A percentile compares a stretch with the other conserved stretches of the same genome.
phyloP scores from a whole-genome alignment of 2,888 invertebrate species.

The Drosophila nr. perissopoda region DNA sequence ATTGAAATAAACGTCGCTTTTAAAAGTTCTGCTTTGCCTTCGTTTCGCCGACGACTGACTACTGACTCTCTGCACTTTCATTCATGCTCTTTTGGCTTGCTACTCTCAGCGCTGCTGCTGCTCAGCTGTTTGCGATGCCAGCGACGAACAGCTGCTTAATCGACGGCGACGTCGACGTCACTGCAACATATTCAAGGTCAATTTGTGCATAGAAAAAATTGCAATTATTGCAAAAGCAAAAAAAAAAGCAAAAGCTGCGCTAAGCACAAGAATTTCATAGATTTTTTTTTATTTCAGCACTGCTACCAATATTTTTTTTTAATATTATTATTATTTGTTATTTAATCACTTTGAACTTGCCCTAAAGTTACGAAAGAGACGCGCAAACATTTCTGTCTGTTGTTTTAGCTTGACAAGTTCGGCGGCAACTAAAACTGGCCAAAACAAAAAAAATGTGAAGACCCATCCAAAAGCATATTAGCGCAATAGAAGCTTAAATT shows the following conservation, averaged over 20 bases:
- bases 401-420: constrained; percentile 54
- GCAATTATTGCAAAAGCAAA: constrained; percentile 13
- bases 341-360: constrained; percentile 64
- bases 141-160: constrained; percentile 46
- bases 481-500: constrained; percentile 49
- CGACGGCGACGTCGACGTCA: constrained; percentile 16
- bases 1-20: constrained; percentile 20
- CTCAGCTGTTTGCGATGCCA: constrained; percentile 34
- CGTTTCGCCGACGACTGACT: constrained; percentile 35
- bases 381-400: constrained; percentile 71
- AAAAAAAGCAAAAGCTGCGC: constrained; percentile 35
- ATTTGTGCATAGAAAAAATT: constrained; percentile 7
- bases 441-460: constrained; percentile 49
- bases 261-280: neutral
- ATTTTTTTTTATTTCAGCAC: neutral
- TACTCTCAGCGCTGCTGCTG: constrained; percentile 20
- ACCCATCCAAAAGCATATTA: constrained; percentile 20
- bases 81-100: constrained; percentile 30
- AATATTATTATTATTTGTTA: neutral
- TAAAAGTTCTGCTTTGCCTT: constrained; percentile 13
- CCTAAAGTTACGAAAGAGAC: constrained; percentile 78
- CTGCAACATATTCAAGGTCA: constrained; percentile 51
- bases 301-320: neutral
- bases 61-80: constrained; percentile 33
- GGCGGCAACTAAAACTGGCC: constrained; percentile 64